phyloP scores from a whole-genome alignment of 2,888 invertebrate species.

The Carpatolechia fugitivella region DNA sequence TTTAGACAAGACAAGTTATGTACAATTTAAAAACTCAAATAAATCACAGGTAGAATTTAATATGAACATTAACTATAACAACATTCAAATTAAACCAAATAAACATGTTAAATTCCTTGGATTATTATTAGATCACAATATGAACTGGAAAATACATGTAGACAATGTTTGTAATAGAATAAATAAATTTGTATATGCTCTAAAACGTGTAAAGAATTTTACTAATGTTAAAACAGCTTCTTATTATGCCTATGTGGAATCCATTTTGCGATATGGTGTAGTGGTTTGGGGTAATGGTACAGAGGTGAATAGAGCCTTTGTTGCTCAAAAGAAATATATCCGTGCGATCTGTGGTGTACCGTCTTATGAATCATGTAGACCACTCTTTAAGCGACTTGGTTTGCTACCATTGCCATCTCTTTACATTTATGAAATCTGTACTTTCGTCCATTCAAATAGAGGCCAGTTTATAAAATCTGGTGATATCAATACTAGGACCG shows the following conservation, averaged over 20 bases:
- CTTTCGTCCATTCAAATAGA: too few species aligned
- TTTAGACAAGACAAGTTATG: background rate
- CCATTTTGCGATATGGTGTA: background rate
- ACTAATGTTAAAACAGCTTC: background rate
- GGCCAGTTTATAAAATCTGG: too few species aligned
- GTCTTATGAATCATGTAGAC: background rate
- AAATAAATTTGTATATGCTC: background rate
- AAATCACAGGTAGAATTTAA: background rate
- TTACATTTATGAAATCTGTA: too few species aligned
- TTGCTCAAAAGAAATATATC: conserved; percentile 4
- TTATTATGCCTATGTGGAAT: background rate
- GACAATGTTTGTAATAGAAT: background rate
- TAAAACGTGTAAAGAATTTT: background rate
- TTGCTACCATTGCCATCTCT: background rate
- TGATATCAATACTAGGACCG: too few species aligned
- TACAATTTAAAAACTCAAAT: background rate
- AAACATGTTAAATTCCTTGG: background rate
- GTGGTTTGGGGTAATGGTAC: background rate
- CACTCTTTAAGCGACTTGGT: background rate
- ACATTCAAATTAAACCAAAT: background rate
- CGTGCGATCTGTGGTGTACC: background rate
- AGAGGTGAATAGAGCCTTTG: background rate
- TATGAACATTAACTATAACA: background rate
- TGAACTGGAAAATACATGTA: background rate
- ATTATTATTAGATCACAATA: background rate